phyloP scores from a whole-genome alignment of 2,113 vertebrate genomes.

The Strigops habroptila region DNA sequence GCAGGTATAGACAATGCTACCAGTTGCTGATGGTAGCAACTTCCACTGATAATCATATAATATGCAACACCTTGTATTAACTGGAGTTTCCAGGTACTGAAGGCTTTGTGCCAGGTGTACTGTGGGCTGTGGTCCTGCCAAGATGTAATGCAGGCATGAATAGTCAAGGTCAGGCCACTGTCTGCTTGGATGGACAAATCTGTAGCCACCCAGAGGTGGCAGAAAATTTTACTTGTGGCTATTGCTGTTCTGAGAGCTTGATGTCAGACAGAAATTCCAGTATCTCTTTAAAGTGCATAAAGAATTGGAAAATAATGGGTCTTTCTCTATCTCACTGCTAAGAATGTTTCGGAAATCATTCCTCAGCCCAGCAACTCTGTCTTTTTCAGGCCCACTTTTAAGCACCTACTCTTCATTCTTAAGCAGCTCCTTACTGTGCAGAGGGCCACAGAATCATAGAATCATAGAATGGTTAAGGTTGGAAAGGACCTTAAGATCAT shows the following conservation, averaged over 20 bases:
- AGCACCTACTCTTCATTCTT: background rate
- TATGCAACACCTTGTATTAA: background rate
- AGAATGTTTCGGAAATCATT: background rate
- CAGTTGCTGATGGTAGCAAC: background rate
- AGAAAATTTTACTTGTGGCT: background rate
- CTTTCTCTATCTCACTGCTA: background rate
- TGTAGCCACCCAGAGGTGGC: background rate
- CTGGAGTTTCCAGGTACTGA: background rate
- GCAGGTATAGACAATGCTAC: background rate
- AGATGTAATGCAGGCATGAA: background rate
- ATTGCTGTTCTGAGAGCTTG: background rate
- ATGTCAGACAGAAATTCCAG: background rate
- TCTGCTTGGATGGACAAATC: background rate
- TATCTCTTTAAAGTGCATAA: background rate
- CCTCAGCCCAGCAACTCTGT: background rate
- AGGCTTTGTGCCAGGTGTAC: background rate
- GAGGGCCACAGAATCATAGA: too few relatives aligned
- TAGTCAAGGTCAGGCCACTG: background rate
- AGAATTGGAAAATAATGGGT: background rate
- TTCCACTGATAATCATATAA: background rate
- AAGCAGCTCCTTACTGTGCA: background rate
- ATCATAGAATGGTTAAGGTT: too few relatives aligned
- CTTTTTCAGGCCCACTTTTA: background rate
- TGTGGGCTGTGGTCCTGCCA: background rate
- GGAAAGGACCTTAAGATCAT: too few relatives aligned